Evolutionary conservation across 2,797 vertebrate species (phyloP), one percentile per base, ranked within the genome.

Genomic region (Salarias fasciatus): DNA sequence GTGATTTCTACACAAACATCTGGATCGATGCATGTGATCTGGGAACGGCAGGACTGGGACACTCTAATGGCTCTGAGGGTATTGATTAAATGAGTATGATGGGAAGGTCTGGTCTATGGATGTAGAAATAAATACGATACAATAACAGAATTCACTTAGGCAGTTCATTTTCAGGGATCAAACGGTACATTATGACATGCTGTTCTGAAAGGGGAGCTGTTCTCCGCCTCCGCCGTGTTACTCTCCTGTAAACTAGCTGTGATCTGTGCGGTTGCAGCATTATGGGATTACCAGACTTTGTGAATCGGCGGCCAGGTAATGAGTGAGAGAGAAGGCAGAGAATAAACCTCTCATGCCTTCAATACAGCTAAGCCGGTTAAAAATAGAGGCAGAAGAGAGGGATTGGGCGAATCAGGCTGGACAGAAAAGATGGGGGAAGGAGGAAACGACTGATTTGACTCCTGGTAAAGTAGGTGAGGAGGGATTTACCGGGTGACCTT

Each of bases 351-450:
- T 75, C 75, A 60, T 77, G 68, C 78, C 77, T 81, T 69, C 72
- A 49, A 3, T 38, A 44, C 69, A 53, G 77, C 82, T 92, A 90
- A 92, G 85, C 89, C 68, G 79, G 79, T 86, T 93, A 90, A 89
- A 92, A 91, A 92, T 90, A 91, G 91, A 86, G 56, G 52, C 81
- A 77, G 85, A 80, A 82, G 72, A 79, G 79, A 85, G 75, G 86
- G 82, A 84, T 81, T 87, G 66, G 69, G 74, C 52, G 79, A 82
- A 86, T 57, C 43, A 13, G 61, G 69, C 51, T 76, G 80, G 77
- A 87, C 69, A 72, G 77, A 73, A 75, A 74, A 80, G 72, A 66
- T 56, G 64, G 59, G 54, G 73, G 82, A 53, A 60, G 44, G 55
- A 63, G 45, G 58, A 70, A 77, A 56, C 10, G 35, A 53, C 68